Conservation (phyloP, 2,113 vertebrate species). For the Carassius gibelio region DNA sequence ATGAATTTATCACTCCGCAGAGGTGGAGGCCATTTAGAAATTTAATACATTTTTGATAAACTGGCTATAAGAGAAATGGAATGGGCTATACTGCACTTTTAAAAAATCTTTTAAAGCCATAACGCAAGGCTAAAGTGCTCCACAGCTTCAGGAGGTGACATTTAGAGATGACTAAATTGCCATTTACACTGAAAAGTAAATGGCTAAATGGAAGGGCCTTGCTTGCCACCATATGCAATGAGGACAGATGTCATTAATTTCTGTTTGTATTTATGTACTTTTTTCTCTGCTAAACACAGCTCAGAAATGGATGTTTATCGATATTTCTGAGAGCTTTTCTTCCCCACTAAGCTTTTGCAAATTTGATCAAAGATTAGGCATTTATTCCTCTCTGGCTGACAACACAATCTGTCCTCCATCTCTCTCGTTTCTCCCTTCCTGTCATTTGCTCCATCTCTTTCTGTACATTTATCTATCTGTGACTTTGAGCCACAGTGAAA, state of each 20-base stretch:
- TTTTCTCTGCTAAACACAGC: slow-evolving; percentile 61
- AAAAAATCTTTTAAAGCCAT: slow-evolving; percentile 70
- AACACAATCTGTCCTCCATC: slow-evolving; percentile 14
- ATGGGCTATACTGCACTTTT: slow-evolving; percentile 68
- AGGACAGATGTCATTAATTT: slow-evolving; percentile 61
- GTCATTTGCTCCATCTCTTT: slow-evolving; percentile 13
- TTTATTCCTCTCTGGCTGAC: slow-evolving; percentile 11
- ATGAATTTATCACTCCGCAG: slow-evolving; percentile 69
- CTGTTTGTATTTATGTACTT: slow-evolving; percentile 49
- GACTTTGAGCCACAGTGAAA: slow-evolving; percentile 31
- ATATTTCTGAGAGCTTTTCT: slow-evolving; percentile 54
- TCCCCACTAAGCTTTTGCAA: slow-evolving; percentile 53
- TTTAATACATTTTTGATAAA: slow-evolving; percentile 70
- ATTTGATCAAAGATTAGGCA: slow-evolving; percentile 54
- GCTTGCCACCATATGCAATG: slow-evolving; percentile 53
- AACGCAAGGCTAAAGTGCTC: slow-evolving; percentile 71
- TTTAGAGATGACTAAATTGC: slow-evolving; percentile 71
- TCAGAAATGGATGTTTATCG: slow-evolving; percentile 62
- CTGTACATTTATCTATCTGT: slow-evolving; percentile 24
- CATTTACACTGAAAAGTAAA: slow-evolving; percentile 67
- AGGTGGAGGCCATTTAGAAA: slow-evolving; percentile 67
- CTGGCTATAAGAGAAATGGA: slow-evolving; percentile 72
- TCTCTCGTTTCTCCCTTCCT: slow-evolving; percentile 18
- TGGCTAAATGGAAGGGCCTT: slow-evolving; percentile 61
- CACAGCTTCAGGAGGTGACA: slow-evolving; percentile 66